Evolutionary conservation across 2,797 vertebrate species (phyloP), one percentile per base, ranked within the genome.

Genomic region (Cossypha heuglini): DNA sequence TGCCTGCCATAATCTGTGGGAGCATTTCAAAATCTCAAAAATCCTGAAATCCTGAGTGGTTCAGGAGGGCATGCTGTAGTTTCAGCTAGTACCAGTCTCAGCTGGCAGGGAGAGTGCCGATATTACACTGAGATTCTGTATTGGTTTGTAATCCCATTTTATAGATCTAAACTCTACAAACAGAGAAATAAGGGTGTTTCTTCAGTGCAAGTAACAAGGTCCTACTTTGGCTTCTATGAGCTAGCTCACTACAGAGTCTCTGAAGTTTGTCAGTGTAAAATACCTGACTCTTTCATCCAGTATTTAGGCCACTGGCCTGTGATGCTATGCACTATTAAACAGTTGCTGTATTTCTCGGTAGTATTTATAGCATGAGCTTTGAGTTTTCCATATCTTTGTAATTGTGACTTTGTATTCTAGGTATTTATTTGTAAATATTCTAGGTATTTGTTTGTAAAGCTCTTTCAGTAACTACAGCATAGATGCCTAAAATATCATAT

Each of bases 321-420:
- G 40, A 59, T 45, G 18, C 16, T 69, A 21, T 66, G 21, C 69
- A 25, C 16, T 72, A 10, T 64, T 51, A 45, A 77, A 62, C 4
- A n/a, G 17, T 66, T 83, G 19, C 20, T 83, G 7, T 61, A 49
- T 68, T 92, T 93, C 54, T 66, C 8, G 43, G 42, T 26, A 75
- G n/a, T 42, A 29, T 3, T 16, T 45, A 33, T 51, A 51, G 9
- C 0, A 0, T 46, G 42, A 54, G 57, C 25, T 80, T 74, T 11
- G 51, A 54, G 31, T 54, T 93, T 88, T 84, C 19, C 19, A 3
- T 61, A 24, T 61, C 16, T 66, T 79, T 57, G 25, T 67, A 66
- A 68, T 3, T 37, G 31, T 66, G 78, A 66, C 11, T 29, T 87
- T 37, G 62, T 43, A 28, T 20, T 80, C 21, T 38, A 74, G n/a